Conservation (phyloP, 2,888 invertebrate species). For the Synanthedon myopaeformis region DNA sequence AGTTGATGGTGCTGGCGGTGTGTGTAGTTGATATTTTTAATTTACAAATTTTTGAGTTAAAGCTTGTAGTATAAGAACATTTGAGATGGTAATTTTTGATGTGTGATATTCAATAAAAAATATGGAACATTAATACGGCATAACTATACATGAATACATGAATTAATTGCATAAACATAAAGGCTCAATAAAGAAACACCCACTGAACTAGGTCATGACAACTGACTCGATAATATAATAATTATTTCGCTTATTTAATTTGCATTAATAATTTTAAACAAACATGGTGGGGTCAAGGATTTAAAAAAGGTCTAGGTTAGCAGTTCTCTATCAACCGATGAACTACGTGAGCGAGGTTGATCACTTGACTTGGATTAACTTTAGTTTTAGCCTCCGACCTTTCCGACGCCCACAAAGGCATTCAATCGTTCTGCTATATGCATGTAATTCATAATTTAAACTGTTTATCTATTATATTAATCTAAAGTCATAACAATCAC, state of each 20-base stretch:
- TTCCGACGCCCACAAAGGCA: constrained; percentile 25
- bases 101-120: no score
- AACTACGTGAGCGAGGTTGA: constrained; percentile 44
- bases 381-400: constrained; percentile 25
- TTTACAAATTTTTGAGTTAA: no score
- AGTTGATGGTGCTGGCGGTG: no score
- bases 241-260: constrained; percentile 3
- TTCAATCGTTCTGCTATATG: constrained; percentile 4
- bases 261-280: constrained; percentile 8
- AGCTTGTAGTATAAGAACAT: no score
- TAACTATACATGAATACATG: no score
- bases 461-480: constrained; percentile 3
- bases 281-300: constrained; percentile 18
- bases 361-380: constrained; percentile 18
- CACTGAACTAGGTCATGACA: no score
- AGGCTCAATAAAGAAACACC: no score
- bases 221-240: no score
- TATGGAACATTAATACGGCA: no score
- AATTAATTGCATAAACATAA: no score
- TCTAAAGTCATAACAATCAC: constrained; percentile 4
- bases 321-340: constrained; percentile 19
- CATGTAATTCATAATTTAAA: constrained; percentile 4
- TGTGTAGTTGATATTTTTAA: no score
- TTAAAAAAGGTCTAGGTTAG: constrained; percentile 37
- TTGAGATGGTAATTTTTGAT: no score